Conservation (phyloP, 2,113 vertebrate species). For the Ochotona curzoniae region DNA sequence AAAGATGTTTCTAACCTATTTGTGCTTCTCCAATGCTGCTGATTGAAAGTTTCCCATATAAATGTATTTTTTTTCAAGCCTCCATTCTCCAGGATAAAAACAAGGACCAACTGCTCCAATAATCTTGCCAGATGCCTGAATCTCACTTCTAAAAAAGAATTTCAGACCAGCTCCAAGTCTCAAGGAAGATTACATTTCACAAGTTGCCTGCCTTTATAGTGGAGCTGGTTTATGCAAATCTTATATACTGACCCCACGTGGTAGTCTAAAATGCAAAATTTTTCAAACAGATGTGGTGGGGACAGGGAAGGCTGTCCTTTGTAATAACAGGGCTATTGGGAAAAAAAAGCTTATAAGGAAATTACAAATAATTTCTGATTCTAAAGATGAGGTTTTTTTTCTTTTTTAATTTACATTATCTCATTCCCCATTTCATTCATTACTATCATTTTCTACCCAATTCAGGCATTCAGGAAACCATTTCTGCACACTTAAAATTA, state of each 20-base stretch:
- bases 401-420: not conserved
- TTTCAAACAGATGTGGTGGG: not conserved
- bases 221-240: not conserved
- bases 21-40: not conserved
- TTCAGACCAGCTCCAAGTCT: not conserved
- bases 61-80: not conserved
- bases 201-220: not conserved
- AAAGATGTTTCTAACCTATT: conserved; percentile 38
- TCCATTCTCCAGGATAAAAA: not conserved
- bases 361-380: not conserved
- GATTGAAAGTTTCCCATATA: not conserved
- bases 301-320: not conserved
- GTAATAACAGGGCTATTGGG: not conserved
- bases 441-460: not conserved
- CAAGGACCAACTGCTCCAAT: not conserved
- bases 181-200: not conserved
- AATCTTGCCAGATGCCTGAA: not conserved
- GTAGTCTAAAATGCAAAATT: not conserved
- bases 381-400: not conserved
- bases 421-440: not conserved
- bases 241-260: not conserved
- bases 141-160: not conserved
- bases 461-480: not conserved
- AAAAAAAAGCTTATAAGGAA: not conserved
- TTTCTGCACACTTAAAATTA: not conserved